Base-by-base conservation (phyloP, 1,140 invertebrate species). In the Bombus huntii region DNA sequence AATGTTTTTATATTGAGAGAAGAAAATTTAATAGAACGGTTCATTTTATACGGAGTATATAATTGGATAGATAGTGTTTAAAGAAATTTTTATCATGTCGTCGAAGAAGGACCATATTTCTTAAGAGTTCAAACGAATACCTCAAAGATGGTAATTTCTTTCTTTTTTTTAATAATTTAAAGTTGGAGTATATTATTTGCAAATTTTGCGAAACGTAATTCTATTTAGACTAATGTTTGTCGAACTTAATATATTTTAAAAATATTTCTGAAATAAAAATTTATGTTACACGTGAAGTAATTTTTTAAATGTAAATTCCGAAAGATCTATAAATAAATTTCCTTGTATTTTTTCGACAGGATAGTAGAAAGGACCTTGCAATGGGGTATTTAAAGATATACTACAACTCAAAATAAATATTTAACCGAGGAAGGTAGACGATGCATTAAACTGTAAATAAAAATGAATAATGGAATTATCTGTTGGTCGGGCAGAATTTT, bases 401-500 rank as follows among this genome's bases (percentile, higher is more conserved):
- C 6, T 28, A 39, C 12, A n/a, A 13, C 22, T 9, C 15, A n/a
- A 77, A 77, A 15, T 25, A 15, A 25, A 31, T 65, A 77, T 0
- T 4, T 8, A 28, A 73, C 15, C 8, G 8, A 4, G 9, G 13
- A 42, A 28, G 13, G 13, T 39, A 39, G 37, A 6, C 71, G n/a
- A 42, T n/a, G 8, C 9, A 15, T 44, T 10, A 25, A 42, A 39
- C 72, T 44, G 3, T 44, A 31, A 8, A 3, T 15, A 8, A 39
- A 18, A 28, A n/a, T 18, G 10, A 53, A 37, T 62, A 76, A 53
- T 9, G 72, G 53, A 59, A 9, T 42, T 66, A 12, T 53, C 15
- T 1, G 53, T 25, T 39, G 75, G 31, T 66, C 28, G 74, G 39
- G 22, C 53, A 76, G 78, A 89, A 89, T 75, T 89, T 82, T 78